phyloP scores from a whole-genome alignment of 2,888 invertebrate genomes.

The Cyclophora punctaria region DNA sequence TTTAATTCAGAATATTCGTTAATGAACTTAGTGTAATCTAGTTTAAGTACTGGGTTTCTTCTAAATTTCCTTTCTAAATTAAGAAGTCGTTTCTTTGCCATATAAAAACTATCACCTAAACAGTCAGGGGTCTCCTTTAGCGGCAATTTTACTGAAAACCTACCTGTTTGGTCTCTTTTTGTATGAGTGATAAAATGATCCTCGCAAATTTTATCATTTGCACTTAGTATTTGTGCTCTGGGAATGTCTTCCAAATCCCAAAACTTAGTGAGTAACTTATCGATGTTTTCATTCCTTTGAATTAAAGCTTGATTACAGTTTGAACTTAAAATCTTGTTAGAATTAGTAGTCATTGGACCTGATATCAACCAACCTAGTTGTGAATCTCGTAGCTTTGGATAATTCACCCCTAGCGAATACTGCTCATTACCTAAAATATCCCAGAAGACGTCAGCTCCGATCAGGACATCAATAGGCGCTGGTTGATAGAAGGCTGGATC shows the following conservation, averaged over 20 bases:
- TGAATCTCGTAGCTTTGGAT: constrained; percentile 14
- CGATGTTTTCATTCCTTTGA: background rate
- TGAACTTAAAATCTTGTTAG: background rate
- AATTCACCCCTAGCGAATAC: constrained; percentile 11
- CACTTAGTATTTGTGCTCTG: constrained; percentile 1
- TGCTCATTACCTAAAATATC: constrained; percentile 19
- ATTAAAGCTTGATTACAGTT: constrained; percentile 7
- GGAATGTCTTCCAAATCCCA: constrained; percentile 23
- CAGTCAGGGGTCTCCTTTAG: background rate
- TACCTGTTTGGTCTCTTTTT: constrained; percentile 5
- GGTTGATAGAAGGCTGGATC: constrained; percentile 13
- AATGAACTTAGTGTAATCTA: constrained; percentile 15
- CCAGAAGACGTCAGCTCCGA: constrained; percentile 18
- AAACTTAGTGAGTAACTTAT: constrained; percentile 14
- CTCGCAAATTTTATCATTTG: constrained; percentile 16
- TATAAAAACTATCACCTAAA: constrained; percentile 15
- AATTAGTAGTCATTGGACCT: constrained; percentile 11
- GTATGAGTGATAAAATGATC: constrained; percentile 15
- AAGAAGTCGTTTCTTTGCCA: constrained; percentile 18
- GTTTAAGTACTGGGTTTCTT: constrained; percentile 7
- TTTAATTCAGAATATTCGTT: constrained; percentile 16
- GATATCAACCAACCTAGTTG: constrained; percentile 24
- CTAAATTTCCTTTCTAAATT: constrained; percentile 16
- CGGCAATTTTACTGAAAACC: constrained; percentile 14
- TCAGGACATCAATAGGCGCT: constrained; percentile 9